phyloP scores from a whole-genome alignment of 2,888 invertebrate genomes.

The Fabriciana adippe region DNA sequence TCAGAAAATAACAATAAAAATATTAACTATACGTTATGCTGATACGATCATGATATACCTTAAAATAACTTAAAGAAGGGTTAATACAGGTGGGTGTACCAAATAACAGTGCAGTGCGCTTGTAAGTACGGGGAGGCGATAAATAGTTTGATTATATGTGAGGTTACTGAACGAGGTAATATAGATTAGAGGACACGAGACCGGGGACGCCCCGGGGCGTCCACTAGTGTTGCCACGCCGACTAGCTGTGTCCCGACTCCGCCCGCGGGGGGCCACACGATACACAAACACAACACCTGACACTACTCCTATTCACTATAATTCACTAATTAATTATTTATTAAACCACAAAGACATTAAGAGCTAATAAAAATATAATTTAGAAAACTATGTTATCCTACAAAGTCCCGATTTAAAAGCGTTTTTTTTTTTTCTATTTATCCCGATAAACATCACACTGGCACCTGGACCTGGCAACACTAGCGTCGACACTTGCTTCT shows the following conservation, averaged over 20 bases:
- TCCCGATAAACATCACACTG: not conserved
- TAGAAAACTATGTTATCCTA: slow-evolving; percentile 23
- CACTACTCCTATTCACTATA: slow-evolving; percentile 17
- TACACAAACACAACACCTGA: slow-evolving; percentile 13
- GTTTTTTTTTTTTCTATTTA: slow-evolving; percentile 9
- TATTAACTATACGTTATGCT: slow-evolving; percentile 75
- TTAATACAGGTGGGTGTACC: slow-evolving; percentile 68
- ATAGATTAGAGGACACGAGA: slow-evolving; percentile 57
- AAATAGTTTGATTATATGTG: slow-evolving; percentile 66
- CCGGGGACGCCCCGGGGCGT: slow-evolving; percentile 40
- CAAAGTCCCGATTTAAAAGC: slow-evolving; percentile 19
- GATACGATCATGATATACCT: slow-evolving; percentile 71
- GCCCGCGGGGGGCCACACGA: not conserved
- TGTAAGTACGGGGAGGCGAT: slow-evolving; percentile 72
- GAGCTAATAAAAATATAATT: slow-evolving; percentile 25
- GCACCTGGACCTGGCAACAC: slow-evolving; percentile 10
- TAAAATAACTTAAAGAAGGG: slow-evolving; percentile 70
- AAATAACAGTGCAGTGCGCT: slow-evolving; percentile 78
- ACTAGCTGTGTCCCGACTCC: slow-evolving; percentile 1
- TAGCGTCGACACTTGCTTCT: slow-evolving; percentile 48
- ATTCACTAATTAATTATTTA: slow-evolving; percentile 22
- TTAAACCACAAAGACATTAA: slow-evolving; percentile 22
- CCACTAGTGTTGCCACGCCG: slow-evolving; percentile 30
- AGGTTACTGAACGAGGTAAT: slow-evolving; percentile 78
- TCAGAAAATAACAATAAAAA: slow-evolving; percentile 80